Evolutionary conservation across 2,113 vertebrate genomes (phyloP).

Genomic region (Pachyramphus minor): DNA sequence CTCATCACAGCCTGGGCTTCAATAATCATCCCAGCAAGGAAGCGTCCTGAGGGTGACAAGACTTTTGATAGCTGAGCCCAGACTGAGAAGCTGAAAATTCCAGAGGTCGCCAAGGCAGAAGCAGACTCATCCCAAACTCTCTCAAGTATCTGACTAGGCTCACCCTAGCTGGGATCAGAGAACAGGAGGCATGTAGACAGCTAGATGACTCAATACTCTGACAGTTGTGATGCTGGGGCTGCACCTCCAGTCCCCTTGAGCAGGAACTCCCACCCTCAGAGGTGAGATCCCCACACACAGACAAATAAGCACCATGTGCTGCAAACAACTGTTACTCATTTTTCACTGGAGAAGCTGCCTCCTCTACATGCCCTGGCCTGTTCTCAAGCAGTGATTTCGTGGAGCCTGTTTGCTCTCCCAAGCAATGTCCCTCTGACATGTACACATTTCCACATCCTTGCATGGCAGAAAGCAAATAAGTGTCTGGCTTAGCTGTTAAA

Average conservation of each 20-base stretch:
- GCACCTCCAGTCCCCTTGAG: not conserved
- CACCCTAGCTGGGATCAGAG: not conserved
- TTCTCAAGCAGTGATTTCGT: not conserved
- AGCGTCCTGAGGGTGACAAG: not conserved
- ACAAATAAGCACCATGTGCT: not conserved
- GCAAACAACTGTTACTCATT: not conserved
- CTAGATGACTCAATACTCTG: not conserved
- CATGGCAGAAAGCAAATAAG: not conserved
- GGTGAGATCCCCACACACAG: not conserved
- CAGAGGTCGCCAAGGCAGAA: not conserved
- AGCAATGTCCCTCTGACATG: not conserved
- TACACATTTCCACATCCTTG: not conserved
- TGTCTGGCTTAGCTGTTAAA: not conserved
- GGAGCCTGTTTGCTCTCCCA: not conserved
- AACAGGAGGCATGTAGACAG: not conserved
- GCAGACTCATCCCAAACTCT: not conserved
- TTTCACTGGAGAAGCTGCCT: not conserved
- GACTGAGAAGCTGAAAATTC: not conserved
- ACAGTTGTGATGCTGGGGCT: not conserved
- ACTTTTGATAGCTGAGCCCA: accelerated
- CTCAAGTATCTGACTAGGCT: not conserved
- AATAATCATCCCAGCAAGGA: not conserved
- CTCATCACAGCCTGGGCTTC: not conserved
- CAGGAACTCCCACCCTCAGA: not conserved
- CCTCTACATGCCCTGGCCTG: not conserved